phyloP scores from a whole-genome alignment of 1,140 invertebrate genomes.

The Pteromalus puparum region DNA sequence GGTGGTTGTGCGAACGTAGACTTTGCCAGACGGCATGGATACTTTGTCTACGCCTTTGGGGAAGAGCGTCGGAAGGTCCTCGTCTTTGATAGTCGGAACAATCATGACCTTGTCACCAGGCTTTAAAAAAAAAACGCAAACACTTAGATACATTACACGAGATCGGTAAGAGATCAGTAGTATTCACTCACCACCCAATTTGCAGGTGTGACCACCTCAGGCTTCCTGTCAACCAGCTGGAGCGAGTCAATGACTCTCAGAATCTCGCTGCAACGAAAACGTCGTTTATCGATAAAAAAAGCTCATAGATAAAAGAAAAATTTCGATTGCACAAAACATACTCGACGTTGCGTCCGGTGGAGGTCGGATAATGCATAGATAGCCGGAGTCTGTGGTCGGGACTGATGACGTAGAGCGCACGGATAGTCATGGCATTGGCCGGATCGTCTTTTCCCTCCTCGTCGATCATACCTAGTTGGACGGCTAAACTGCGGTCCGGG shows the following conservation, averaged over 20 bases:
- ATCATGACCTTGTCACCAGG: constrained; percentile 90
- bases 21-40: constrained; percentile 86
- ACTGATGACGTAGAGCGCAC: constrained; percentile 92
- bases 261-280: constrained; percentile 86
- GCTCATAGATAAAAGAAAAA: not conserved
- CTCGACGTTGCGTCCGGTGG: constrained; percentile 94
- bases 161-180: not conserved
- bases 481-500: constrained; percentile 84
- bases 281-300: not conserved
- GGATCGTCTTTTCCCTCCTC: constrained; percentile 78
- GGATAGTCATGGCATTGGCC: constrained; percentile 84
- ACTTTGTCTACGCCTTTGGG: constrained; percentile 83
- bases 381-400: constrained; percentile 90
- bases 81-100: constrained; percentile 82
- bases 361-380: constrained; percentile 93
- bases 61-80: constrained; percentile 84
- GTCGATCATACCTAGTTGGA: constrained; percentile 91
- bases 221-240: constrained; percentile 84
- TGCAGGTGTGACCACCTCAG: constrained; percentile 88
- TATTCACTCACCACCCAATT: constrained; percentile 86
- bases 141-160: not conserved
- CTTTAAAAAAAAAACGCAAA: constrained; percentile 72
- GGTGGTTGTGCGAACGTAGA: constrained; percentile 87
- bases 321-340: constrained; percentile 75
- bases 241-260: constrained; percentile 91